Evolutionary conservation across 2,113 vertebrate genomes (phyloP).

Genomic region (Oostethus manadensis): DNA sequence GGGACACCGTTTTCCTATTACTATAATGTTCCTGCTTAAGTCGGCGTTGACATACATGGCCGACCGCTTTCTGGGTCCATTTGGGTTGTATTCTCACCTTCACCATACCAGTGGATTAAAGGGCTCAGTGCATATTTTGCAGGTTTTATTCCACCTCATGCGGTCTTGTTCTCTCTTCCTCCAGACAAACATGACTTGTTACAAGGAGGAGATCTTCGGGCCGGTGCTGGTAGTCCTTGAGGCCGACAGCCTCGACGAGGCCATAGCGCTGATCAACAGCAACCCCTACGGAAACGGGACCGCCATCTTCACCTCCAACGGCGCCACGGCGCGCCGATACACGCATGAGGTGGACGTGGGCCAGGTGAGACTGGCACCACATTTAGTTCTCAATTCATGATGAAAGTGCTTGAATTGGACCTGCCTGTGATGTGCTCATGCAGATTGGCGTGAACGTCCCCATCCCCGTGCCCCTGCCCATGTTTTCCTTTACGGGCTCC

Average conservation of each 20-base stretch:
- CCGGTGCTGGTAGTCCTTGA: conserved; percentile 90
- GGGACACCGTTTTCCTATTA: too few relatives aligned
- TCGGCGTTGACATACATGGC: too few relatives aligned
- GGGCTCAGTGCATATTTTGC: neutral
- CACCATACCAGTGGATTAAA: neutral
- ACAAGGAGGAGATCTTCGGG: conserved; percentile 95
- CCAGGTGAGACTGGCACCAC: conserved; percentile 75
- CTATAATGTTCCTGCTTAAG: too few relatives aligned
- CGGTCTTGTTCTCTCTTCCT: conserved; percentile 15
- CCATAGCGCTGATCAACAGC: conserved; percentile 85
- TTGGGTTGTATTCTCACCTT: neutral
- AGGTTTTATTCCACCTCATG: neutral
- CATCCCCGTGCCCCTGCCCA: conserved; percentile 95
- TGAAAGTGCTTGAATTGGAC: neutral
- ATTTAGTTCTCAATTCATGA: neutral
- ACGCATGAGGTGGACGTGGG: conserved; percentile 92
- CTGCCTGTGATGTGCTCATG: conserved; percentile 23
- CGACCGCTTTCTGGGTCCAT: too few relatives aligned
- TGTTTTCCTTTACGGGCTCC: conserved; percentile 98
- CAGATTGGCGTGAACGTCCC: conserved; percentile 95
- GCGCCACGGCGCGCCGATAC: conserved; percentile 93
- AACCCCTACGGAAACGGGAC: conserved; percentile 97
- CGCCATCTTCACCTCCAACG: conserved; percentile 94
- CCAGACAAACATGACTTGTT: conserved; percentile 90
- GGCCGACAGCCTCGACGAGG: conserved; percentile 85